Conservation (phyloP, 2,888 invertebrate species). For the Parasteatoda lunata region DNA sequence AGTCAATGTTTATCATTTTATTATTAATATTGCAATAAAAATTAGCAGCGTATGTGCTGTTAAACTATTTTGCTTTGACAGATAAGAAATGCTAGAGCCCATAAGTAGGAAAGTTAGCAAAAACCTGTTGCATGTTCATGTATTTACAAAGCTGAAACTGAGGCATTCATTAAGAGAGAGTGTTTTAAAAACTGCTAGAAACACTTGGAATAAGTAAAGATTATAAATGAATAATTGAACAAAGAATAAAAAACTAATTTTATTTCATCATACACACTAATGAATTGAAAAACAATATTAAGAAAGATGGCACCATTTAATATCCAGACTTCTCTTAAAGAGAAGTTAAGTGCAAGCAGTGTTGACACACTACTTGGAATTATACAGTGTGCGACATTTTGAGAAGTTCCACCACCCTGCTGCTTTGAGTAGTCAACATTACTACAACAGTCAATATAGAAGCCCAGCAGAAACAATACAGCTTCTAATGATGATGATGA, state of each 20-base stretch:
- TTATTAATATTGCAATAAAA: no score
- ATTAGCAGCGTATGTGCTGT: no score
- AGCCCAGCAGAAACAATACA: constrained; percentile 67
- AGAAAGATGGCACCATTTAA: constrained; percentile 69
- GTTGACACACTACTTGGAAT: constrained; percentile 59
- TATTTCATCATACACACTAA: constrained; percentile 69
- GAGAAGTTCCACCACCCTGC: constrained; percentile 67
- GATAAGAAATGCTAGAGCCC: no score
- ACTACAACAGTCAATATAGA: constrained; percentile 69
- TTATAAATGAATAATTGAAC: constrained; percentile 27
- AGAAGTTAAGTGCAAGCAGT: constrained; percentile 64
- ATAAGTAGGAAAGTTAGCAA: no score
- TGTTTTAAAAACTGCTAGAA: no score
- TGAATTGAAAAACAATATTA: constrained; percentile 66
- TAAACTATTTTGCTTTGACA: no score
- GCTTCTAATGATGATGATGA: constrained; percentile 69
- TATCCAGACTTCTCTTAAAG: constrained; percentile 65
- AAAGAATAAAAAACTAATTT: constrained; percentile 69
- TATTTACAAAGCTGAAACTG: no score
- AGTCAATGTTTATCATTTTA: no score
- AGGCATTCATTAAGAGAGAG: no score
- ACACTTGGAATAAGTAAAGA: no score
- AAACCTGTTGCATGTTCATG: no score
- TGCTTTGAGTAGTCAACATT: constrained; percentile 61
- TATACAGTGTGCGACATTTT: constrained; percentile 64